A percentile compares a stretch with the other conserved stretches of the same genome.
phyloP scores from a whole-genome alignment of 2,797 vertebrate genomes.

The Chelon auratus region DNA sequence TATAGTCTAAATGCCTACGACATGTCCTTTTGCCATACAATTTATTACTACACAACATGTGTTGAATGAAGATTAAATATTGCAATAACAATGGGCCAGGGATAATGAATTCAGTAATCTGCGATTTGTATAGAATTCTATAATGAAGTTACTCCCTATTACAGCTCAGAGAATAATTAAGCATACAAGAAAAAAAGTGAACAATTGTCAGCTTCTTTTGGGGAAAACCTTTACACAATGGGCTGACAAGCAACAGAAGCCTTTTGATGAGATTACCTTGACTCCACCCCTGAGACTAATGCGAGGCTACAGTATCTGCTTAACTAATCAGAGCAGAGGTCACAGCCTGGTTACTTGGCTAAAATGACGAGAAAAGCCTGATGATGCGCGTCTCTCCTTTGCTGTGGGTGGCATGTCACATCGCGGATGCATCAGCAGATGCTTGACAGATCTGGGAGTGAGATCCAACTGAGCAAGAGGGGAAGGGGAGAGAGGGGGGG shows the following conservation, averaged over 20 bases:
- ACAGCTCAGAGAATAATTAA: slow-evolving; percentile 20
- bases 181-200: not conserved
- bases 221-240: slow-evolving; percentile 26
- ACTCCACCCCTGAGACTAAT: slow-evolving; percentile 46
- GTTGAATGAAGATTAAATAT: slow-evolving; percentile 25
- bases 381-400: slow-evolving; percentile 51
- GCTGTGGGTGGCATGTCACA: slow-evolving; percentile 63
- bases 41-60: slow-evolving; percentile 6
- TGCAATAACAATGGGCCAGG: slow-evolving; percentile 8
- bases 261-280: slow-evolving; percentile 57
- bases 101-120: slow-evolving; percentile 13
- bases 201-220: slow-evolving; percentile 12
- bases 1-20: slow-evolving; percentile 17
- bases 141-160: slow-evolving; percentile 12
- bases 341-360: slow-evolving; percentile 18
- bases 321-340: slow-evolving; percentile 52
- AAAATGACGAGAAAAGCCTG: slow-evolving; percentile 37
- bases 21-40: not conserved
- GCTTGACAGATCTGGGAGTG: slow-evolving; percentile 68
- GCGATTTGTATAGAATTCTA: slow-evolving; percentile 24
- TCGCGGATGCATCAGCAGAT: slow-evolving; percentile 59
- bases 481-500: slow-evolving; percentile 10
- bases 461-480: slow-evolving; percentile 65
- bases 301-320: slow-evolving; percentile 37
- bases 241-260: slow-evolving; percentile 23